Base-by-base conservation (phyloP, 2,113 vertebrate genomes). In the Channa argus region DNA sequence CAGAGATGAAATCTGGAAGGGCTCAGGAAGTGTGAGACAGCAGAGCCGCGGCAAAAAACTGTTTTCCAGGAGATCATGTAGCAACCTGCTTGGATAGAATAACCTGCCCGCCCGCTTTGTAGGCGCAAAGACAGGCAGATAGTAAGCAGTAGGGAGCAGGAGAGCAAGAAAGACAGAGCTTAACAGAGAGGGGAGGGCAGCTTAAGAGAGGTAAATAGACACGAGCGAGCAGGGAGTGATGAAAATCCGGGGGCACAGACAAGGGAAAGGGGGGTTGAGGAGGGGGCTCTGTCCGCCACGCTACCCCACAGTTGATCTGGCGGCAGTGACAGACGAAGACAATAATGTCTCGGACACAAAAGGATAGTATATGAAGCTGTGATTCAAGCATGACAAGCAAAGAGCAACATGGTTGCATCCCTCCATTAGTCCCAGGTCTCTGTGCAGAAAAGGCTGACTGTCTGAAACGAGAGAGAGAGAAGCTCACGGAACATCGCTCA, bases 1-100 rank as follows among this genome's bases (percentile, higher is more conserved):
- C 73, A 63, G 90, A 62, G 86, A 81, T 63, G 56, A 64, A 84
- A 74, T 63, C 83, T 84, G 60, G 62, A 74, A 84, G 63, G 39
- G 71, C 74, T 82, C 63, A 63, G 90, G 86, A 87, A 79, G 63
- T 56, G 73, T 80, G 86, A 93, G 71, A 90, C 8, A 81, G 82
- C 88, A 87, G 82, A 74, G 65, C 82, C 77, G 85, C 61, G 50
- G 41, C 14, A 62, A 89, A 24, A 75, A 67, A 82, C 85, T 63
- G 92, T 90, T 93, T 80, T 94, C 93, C 90, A 71, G 85, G 92
- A 94, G 94, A 95, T 96, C 95, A 94, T 93, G 91, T 94, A 95
- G 93, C 94, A 91, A 67, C 91, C 93, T 88, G 89, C 89, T 61
- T 73, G 88, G 89, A 94, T 92, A 89, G 89, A 92, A 89, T 80